Evolutionary conservation across 2,888 invertebrate species (phyloP).

Genomic region (Macrosoma leucophasiata): DNA sequence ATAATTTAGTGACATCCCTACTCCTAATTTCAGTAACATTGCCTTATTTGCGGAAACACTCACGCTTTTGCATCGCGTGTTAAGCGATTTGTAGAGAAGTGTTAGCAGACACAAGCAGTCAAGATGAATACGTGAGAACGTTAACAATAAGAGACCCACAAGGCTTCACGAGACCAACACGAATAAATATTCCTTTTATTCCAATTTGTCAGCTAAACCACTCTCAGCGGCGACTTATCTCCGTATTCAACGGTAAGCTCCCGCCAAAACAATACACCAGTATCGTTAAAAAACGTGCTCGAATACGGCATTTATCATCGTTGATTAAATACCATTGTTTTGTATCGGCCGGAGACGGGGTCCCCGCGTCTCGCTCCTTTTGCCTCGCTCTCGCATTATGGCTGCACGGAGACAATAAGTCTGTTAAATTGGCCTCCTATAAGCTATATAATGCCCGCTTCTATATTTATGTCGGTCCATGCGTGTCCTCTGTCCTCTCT

Average conservation of each 20-base stretch:
- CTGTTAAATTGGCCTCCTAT: constrained; percentile 73
- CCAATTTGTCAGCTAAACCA: constrained; percentile 76
- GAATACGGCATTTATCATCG: constrained; percentile 75
- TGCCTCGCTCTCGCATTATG: constrained; percentile 66
- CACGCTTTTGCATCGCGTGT: too few relatives aligned
- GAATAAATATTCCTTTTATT: constrained; percentile 75
- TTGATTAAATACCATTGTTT: constrained; percentile 76
- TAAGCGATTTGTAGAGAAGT: too few relatives aligned
- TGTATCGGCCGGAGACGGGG: constrained; percentile 67
- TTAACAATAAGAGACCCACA: constrained; percentile 32
- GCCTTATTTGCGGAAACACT: too few relatives aligned
- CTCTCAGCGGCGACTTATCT: constrained; percentile 72
- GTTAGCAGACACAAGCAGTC: constrained; percentile 10
- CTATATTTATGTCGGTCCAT: constrained; percentile 52
- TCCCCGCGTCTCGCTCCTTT: constrained; percentile 60
- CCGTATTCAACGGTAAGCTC: constrained; percentile 70
- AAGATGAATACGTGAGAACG: constrained; percentile 40
- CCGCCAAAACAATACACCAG: constrained; percentile 73
- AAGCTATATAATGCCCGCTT: constrained; percentile 54
- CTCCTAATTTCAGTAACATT: too few relatives aligned
- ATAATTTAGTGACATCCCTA: too few relatives aligned
- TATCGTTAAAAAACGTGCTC: constrained; percentile 74
- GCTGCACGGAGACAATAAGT: constrained; percentile 71
- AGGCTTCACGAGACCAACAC: constrained; percentile 43
- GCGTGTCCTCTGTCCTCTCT: constrained; percentile 42